Base-by-base conservation (phyloP, 2,113 vertebrate species). In the Formicarius rufipectus region DNA sequence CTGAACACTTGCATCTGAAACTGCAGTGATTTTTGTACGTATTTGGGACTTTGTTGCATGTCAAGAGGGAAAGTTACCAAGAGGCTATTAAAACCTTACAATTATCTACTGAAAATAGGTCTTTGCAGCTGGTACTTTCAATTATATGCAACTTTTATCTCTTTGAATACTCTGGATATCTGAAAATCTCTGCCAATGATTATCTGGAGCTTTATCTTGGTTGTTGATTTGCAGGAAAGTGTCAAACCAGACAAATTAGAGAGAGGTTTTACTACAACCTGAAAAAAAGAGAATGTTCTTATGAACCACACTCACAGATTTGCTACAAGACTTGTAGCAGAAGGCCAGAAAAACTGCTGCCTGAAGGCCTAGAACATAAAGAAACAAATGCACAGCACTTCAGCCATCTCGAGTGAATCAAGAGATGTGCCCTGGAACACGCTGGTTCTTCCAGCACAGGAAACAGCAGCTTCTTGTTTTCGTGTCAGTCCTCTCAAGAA, bases 401-500 rank as follows among this genome's bases (percentile, higher is more conserved):
- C 14, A 82, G 12, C 67, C 42, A 28, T 14, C 3, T 1, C 19
- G 39, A 83, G 7, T 62, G 60, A 20, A 78, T 73, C 19, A 45
- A 47, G 28, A 63, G 81, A 23, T 5, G 10, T 72, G 59, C 31
- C 89, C 88, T 85, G 87, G 77, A 95, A 86, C 47, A 77, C 42
- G 33, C 25, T 35, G 58, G 66, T 75, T 77, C 35, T 88, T 56
- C 79, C 56, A 72, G 72, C 89, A 64, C 50, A 89, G 72, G 89
- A 96, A 97, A 56, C 39, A 30, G 62, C 68, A 69, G 35, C 60
- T 50, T 83, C 95, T 95, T 95, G 82, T 66, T 80, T 94, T 72
- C 28, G 14, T 79, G 59, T 58, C 10, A 92, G 37, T 19, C 87
- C 40, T 89, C 42, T 55, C 31, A 90, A 73, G 58, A 83, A 55